A percentile compares a stretch with the other conserved stretches of the same genome.
Conservation (phyloP, 2,113 vertebrate genomes). For the Prionailurus viverrinus region DNA sequence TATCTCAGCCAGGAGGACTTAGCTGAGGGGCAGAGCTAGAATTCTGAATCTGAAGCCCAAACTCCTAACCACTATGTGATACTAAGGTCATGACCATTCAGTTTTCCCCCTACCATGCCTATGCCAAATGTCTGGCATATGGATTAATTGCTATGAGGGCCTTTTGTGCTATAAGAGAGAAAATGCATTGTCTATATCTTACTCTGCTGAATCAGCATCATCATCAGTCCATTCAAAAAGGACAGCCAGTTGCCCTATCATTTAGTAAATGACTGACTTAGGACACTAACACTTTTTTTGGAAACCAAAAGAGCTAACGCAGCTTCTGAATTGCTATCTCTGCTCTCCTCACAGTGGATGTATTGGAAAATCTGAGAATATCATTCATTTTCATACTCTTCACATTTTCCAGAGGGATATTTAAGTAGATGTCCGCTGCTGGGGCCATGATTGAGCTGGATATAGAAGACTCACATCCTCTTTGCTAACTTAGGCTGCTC, state of each 20-base stretch:
- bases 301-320: constrained; percentile 14
- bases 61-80: background rate
- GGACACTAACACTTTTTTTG: background rate
- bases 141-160: background rate
- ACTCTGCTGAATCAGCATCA: constrained; percentile 21
- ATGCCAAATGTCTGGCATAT: background rate
- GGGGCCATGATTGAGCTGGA: background rate
- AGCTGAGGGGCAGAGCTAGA: background rate
- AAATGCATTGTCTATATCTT: background rate
- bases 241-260: background rate
- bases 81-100: background rate
- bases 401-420: constrained; percentile 8
- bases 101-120: background rate
- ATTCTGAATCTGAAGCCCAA: constrained; percentile 12
- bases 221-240: constrained; percentile 50
- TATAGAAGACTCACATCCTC: background rate
- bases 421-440: background rate
- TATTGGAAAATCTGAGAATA: constrained; percentile 28
- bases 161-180: background rate
- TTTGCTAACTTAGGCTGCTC: background rate
- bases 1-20: background rate
- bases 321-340: background rate
- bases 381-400: constrained; percentile 33
- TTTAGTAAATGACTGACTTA: constrained; percentile 55
- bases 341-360: background rate